Conservation (phyloP, 2,888 invertebrate genomes). For the Leucophenga montana region DNA sequence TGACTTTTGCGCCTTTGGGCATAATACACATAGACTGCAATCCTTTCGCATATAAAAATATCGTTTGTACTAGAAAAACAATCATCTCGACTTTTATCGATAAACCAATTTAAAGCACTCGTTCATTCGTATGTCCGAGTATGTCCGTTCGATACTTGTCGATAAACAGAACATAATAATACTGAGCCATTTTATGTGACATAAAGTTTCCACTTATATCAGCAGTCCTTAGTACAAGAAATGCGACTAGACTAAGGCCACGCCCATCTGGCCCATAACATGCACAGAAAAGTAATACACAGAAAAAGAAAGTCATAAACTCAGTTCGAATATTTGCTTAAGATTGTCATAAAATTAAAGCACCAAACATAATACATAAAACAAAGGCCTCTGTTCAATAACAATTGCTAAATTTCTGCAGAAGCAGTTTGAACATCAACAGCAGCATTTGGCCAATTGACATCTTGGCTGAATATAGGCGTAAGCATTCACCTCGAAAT, state of each 20-base stretch:
- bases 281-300: too few species aligned
- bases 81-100: too few species aligned
- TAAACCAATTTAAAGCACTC: too few species aligned
- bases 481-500: conserved; percentile 31
- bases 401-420: conserved; percentile 30
- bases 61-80: too few species aligned
- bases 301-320: conserved; percentile 44
- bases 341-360: conserved; percentile 50
- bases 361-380: conserved; percentile 39
- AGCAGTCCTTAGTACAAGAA: conserved; percentile 44
- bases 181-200: conserved; percentile 46
- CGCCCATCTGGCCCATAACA: too few species aligned
- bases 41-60: too few species aligned
- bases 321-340: conserved; percentile 49
- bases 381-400: conserved; percentile 33
- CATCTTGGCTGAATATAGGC: conserved; percentile 6
- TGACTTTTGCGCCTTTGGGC: too few species aligned
- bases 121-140: too few species aligned
- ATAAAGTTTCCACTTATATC: conserved; percentile 52
- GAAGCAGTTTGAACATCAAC: too few species aligned
- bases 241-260: too few species aligned
- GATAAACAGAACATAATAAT: conserved; percentile 44
- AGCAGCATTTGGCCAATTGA: background rate
- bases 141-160: conserved; percentile 4
- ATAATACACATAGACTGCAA: too few species aligned